A percentile compares a stretch with the other conserved stretches of the same genome.
phyloP scores from a whole-genome alignment of 30 jellyfish, hydroid and myxozoan genomes.

The Nemopilema nomurai region DNA sequence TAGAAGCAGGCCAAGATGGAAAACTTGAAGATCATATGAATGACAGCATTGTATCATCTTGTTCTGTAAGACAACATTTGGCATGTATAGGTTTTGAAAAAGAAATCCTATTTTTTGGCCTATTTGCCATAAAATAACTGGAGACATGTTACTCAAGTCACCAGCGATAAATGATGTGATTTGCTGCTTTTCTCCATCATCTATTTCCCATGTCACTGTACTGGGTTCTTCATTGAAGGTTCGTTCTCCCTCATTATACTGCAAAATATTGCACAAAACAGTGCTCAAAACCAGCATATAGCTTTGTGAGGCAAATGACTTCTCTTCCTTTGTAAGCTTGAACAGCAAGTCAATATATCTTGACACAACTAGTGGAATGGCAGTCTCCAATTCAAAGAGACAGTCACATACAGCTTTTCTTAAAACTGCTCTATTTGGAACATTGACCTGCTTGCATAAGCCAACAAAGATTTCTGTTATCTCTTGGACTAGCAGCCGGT shows the following conservation, averaged over 20 bases:
- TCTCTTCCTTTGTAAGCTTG: conserved; percentile 38
- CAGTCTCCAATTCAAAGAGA: conserved; percentile 41
- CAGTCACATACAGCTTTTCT: conserved; percentile 60
- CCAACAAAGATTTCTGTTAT: conserved; percentile 5
- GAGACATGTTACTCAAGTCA: conserved; percentile 32
- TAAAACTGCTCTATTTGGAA: conserved; percentile 19
- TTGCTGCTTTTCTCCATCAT: conserved; percentile 21
- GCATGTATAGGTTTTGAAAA: conserved; percentile 29
- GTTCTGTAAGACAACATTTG: conserved; percentile 35
- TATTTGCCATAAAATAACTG: conserved; percentile 35
- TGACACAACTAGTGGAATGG: conserved; percentile 20
- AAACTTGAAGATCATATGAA: conserved; percentile 26
- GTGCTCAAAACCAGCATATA: conserved; percentile 35
- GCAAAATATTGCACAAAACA: conserved; percentile 16
- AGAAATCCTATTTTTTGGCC: conserved; percentile 27
- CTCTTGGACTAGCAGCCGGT: conserved; percentile 26
- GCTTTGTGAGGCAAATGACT: conserved; percentile 40
- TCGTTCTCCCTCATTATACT: not conserved
- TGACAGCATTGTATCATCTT: conserved; percentile 51
- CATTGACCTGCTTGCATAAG: conserved; percentile 24
- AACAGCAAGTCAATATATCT: conserved; percentile 16
- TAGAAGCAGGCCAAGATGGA: conserved; percentile 47
- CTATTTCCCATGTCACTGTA: not conserved
- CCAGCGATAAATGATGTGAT: conserved; percentile 56
- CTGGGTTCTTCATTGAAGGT: not conserved